Conservation (phyloP, 2,888 invertebrate species). For the Limnephilus auricula region DNA sequence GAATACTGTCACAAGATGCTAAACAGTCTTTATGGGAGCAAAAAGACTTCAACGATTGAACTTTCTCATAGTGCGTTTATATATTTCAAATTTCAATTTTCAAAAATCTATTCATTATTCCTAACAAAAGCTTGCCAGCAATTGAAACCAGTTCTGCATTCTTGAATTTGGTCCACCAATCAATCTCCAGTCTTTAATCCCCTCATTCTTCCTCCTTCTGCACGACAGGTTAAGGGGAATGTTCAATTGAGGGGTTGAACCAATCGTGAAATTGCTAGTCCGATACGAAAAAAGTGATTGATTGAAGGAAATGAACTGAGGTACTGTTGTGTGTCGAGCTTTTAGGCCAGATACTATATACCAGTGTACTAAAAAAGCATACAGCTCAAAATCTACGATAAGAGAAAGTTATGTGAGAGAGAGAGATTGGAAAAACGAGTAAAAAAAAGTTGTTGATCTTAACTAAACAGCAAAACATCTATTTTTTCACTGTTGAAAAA, state of each 20-base stretch:
- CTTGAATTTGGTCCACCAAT: conserved; percentile 35
- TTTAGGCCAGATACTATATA: not conserved
- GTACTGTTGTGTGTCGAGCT: not conserved
- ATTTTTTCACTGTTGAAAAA: not conserved
- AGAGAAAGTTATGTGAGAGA: not conserved
- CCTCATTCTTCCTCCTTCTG: conserved; percentile 18
- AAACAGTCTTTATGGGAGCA: not conserved
- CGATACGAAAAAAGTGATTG: conserved; percentile 65
- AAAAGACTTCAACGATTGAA: not conserved
- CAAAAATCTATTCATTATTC: not conserved
- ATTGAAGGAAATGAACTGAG: conserved; percentile 56
- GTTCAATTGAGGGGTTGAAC: conserved; percentile 61
- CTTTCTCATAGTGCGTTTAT: not conserved
- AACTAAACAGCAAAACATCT: not conserved
- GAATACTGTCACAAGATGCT: not conserved
- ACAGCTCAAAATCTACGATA: not conserved
- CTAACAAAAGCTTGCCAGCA: not conserved
- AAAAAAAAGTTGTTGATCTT: not conserved
- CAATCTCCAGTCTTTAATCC: conserved; percentile 46
- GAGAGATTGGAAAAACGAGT: not conserved
- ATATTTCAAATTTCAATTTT: not conserved
- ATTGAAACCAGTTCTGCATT: not conserved
- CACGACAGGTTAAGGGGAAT: conserved; percentile 47
- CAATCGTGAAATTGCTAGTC: conserved; percentile 65
- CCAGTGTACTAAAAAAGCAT: not conserved